phyloP scores from a whole-genome alignment of 2,113 vertebrate genomes.

The Spizaetus ornatus region DNA sequence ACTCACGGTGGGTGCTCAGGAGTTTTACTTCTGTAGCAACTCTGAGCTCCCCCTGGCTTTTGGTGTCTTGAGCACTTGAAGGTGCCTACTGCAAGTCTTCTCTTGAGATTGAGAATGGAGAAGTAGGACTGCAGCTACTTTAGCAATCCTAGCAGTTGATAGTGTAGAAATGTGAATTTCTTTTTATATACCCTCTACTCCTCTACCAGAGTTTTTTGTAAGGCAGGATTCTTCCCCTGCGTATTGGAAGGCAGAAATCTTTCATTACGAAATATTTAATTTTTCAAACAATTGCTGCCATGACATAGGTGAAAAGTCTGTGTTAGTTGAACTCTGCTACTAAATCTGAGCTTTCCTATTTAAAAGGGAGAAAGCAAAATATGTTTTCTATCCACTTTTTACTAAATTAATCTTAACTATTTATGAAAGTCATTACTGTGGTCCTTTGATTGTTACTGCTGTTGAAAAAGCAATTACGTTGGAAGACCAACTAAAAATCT shows the following conservation, averaged over 20 bases:
- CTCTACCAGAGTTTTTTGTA: background rate
- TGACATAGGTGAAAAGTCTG: background rate
- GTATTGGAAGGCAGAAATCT: background rate
- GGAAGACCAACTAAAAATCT: background rate
- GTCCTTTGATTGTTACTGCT: background rate
- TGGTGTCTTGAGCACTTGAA: background rate
- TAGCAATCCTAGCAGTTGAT: background rate
- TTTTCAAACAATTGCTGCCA: background rate
- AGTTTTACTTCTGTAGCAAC: background rate
- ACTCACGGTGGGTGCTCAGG: background rate
- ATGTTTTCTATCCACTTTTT: background rate
- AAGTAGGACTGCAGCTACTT: background rate
- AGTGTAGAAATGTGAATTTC: background rate
- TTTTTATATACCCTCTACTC: background rate
- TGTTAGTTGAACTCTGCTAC: background rate
- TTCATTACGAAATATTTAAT: background rate
- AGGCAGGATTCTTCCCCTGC: background rate
- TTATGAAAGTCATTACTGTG: background rate
- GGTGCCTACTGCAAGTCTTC: background rate
- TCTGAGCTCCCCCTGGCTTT: accelerated
- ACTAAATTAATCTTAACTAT: background rate
- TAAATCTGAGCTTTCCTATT: background rate
- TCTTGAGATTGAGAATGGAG: background rate
- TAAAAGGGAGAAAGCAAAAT: background rate
- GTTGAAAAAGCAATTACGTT: background rate